Evolutionary conservation across 2,888 invertebrate species (phyloP), one percentile per base, ranked within the genome.

Genomic region (Phaedon cochleariae): DNA sequence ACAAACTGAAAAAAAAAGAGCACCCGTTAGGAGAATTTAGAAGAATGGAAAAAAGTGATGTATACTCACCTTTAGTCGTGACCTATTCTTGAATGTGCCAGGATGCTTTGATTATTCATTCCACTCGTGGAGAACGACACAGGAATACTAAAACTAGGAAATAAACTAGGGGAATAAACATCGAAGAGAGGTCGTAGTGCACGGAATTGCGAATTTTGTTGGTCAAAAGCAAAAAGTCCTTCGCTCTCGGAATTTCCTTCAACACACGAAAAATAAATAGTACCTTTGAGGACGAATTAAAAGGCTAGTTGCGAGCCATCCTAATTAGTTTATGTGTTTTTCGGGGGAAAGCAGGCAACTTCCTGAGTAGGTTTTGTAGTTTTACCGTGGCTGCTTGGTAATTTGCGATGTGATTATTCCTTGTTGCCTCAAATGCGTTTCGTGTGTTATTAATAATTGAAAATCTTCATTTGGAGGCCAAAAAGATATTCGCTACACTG

Each of bases 261-360:
- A 54, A 54, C 55, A 21, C 41, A 41, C 55, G 15, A 20, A 55
- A 63, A 67, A 64, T 62, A 64, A 69, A 69, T 52, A 64, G 37
- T 62, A 62, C 65, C 65, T 68, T 68, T 60, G 64, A 65, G 64
- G 48, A 59, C 64, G 61, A 54, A 60, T 69, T 70, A 62, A 66
- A 66, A 64, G 65, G 62, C 41, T 51, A 57, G 54, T 54, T 63
- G 41, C 46, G 60, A 59, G 62, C 53, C 57, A 21, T 2, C 45
- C 41, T 70, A 70, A 70, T 70, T 70, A 64, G 64, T 58, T 64
- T 68, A 70, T 64, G 52, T 62, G 58, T 60, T 66, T 65, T 67
- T 63, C 34, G 59, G 60, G n/a, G 22, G 26, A 18, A 22, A 17
- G 29, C 34, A 17, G 26, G 55, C 26, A 57, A 66, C 53, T 59